Percentiles rank a stretch among this genome's conserved stretches.
Conservation (phyloP, 2,113 vertebrate genomes). For the Abramis brama region DNA sequence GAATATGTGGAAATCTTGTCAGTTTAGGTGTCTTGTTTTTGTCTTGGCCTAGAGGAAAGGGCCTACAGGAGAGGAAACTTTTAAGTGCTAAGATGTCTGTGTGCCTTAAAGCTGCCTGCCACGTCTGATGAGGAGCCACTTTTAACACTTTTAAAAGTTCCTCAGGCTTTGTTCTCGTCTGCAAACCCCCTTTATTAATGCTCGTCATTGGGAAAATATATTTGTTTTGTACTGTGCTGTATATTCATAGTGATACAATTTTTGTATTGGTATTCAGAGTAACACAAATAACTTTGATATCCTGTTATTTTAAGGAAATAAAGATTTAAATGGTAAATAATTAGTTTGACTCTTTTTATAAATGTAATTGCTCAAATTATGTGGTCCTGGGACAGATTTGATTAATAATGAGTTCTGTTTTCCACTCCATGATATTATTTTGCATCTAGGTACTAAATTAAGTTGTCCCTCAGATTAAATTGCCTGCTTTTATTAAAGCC, state of each 20-base stretch:
- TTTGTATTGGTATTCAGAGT: conserved; percentile 88
- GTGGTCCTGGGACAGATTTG: background rate
- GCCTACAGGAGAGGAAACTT: background rate
- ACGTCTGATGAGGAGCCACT: conserved; percentile 29
- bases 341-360: background rate
- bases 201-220: conserved; percentile 44
- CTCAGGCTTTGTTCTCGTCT: conserved; percentile 28
- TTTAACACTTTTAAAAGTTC: background rate
- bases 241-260: conserved; percentile 83
- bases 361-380: background rate
- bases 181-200: conserved; percentile 39
- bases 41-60: background rate
- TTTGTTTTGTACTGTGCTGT: conserved; percentile 74
- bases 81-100: conserved; percentile 7
- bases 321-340: conserved; percentile 65
- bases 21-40: conserved; percentile 14
- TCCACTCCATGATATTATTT: background rate
- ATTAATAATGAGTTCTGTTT: background rate
- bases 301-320: conserved; percentile 96
- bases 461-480: background rate
- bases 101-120: conserved; percentile 38
- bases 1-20: conserved; percentile 13
- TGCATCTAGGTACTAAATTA: background rate
- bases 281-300: conserved; percentile 83
- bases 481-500: background rate